Evolutionary conservation across 2,797 vertebrate genomes (phyloP), one percentile per base, ranked within the genome.

Genomic region (Caiman crocodilus): DNA sequence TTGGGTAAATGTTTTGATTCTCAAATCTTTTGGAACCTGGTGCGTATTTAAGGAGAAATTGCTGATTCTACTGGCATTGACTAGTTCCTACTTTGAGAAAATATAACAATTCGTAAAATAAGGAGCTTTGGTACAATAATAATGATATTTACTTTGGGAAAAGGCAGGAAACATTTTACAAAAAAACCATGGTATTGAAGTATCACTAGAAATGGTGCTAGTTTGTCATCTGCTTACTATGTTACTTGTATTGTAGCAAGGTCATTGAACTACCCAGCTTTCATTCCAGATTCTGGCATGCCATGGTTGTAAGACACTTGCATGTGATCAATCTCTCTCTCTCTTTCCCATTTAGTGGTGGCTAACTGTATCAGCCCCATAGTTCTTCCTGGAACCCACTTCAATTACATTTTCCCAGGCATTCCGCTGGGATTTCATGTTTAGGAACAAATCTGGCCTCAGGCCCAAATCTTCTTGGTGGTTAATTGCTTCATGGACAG

Each of bases 401-500:
- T 97, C 93, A 95, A 96, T 92, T 95, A 94, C 71, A 96, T 93
- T 97, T 97, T 97, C 85, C 73, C 74, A 81, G 26, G 25, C 74
- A 16, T 96, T 98, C 96, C 91, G 84, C 76, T 97, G 91, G 63
- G 32, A 58, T 95, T 97, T 88, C 77, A 23, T 88, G 20, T 93
- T 92, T 60, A 93, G 90, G 79, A 96, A 94, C 81, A 95, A 81
- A 88, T 69, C 81, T 97, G 92, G 93, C 90, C 84, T 67, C 7
- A 3, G 69, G 93, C 94, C 85, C 6, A 76, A 14, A 91, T 89
- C 30, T 88, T 80, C 87, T 91, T 73, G 75, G 94, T 82, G 42
- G 96, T 97, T 97, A 97, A 96, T 97, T 98, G 60, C 80, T 95
- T 97, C 58, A 76, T 55, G 89, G 80, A 96, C 73, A 96, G 90